Evolutionary conservation across 1,140 invertebrate genomes (phyloP), one percentile per base, ranked within the genome.

Genomic region (Adelges cooleyi): DNA sequence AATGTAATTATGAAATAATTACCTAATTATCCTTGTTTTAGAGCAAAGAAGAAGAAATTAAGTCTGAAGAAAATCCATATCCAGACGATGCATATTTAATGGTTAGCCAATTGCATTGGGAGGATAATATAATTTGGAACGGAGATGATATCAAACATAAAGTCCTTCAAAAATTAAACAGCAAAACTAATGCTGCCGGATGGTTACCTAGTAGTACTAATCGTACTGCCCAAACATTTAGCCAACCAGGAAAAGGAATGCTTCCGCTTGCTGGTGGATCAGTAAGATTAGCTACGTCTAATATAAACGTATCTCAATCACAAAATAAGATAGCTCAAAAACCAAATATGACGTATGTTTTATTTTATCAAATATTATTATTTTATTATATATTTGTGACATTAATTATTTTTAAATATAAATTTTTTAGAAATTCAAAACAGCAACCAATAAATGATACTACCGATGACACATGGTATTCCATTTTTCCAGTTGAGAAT

Each of bases 91-190:
- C 90, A 0, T 98, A 88, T 76, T 80, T 95, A 27, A 96, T 98
- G 93, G 89, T 96, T 0, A 92, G 92, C 0, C 93, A 97, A 74
- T 74, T 91, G 53, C 87, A 90, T 72, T 99, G 95, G 96, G 95
- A 98, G 76, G 92, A 97, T 74, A 92, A 98, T 71, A 90, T 99
- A 18, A 93, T 99, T 48, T 98, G 94, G 93, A 94, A 98, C 79
- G 90, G 67, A 36, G 92, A 94, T 71, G 92, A 97, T 72, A 90
- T 93, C 48, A 94, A 93, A 76, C 85, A 91, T 69, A 92, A 93
- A 78, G 86, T 87, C 46, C 40, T 59, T 42, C 82, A 86, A 68
- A 87, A 87, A 73, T 74, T 92, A 15, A 91, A 71, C 44, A 68
- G 84, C 40, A 92, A 92, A 76, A 89, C 86, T 48, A 92, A 91